Conservation (phyloP, 2,888 invertebrate species). For the Agrotis segetum region DNA sequence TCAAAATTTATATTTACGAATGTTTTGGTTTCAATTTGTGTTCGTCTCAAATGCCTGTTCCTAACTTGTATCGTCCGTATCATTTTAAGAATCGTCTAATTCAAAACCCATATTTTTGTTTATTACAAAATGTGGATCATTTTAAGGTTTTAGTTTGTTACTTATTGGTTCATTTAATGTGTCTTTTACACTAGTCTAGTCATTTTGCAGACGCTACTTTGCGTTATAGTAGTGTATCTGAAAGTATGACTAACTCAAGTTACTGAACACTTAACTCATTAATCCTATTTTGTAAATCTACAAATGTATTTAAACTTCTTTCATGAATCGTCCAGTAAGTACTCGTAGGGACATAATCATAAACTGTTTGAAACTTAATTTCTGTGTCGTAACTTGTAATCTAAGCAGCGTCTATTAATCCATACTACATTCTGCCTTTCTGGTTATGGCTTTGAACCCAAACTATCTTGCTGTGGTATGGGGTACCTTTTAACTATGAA, state of each 20-base stretch:
- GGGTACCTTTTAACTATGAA: conserved; percentile 32
- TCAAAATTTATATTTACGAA: conserved; percentile 39
- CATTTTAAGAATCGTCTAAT: conserved; percentile 21
- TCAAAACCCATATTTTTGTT: conserved; percentile 6
- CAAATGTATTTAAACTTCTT: neutral
- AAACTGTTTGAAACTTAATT: conserved; percentile 19
- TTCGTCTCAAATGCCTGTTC: conserved; percentile 54
- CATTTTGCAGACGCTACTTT: conserved; percentile 5
- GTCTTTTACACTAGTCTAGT: neutral
- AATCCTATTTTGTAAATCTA: neutral
- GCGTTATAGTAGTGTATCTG: neutral
- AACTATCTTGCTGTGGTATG: conserved; percentile 60
- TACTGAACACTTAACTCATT: conserved; percentile 14
- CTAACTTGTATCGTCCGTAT: conserved; percentile 53
- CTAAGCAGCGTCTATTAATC: conserved; percentile 43
- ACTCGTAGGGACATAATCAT: conserved; percentile 55
- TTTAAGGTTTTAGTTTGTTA: neutral
- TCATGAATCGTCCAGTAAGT: conserved; percentile 40
- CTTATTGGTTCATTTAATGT: neutral
- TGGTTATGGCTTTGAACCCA: conserved; percentile 60
- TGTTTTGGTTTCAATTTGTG: conserved; percentile 52
- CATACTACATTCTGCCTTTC: conserved; percentile 36
- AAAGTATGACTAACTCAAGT: neutral
- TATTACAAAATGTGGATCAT: neutral
- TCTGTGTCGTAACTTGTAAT: conserved; percentile 43